Base-by-base conservation (phyloP, 2,113 vertebrate genomes). In the Heterotis niloticus region DNA sequence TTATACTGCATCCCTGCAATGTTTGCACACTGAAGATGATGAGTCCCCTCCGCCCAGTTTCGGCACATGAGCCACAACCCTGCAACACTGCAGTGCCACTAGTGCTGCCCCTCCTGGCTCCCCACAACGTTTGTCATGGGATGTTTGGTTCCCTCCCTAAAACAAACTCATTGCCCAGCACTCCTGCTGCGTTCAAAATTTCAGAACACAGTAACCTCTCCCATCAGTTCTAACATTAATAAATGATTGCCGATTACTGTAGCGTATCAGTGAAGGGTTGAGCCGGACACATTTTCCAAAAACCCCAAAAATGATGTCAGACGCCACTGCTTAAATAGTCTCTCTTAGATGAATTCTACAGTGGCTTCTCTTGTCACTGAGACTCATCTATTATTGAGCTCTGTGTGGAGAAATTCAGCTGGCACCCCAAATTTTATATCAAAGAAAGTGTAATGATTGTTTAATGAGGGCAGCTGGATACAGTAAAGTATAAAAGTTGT, bases 391-490 rank as follows among this genome's bases (percentile, higher is more conserved):
- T 13, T 59, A 26, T 59, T 59, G 34, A 59, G 54, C 12, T n/a
- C 52, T 23, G 24, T 29, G 54, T 29, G 56, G 18, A 28, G 24
- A 74, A 59, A 59, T 74, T 59, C 54, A 23, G 23, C 17, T 59
- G 54, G 54, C 14, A 24, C 24, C 56, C 54, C 24, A 59, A 18
- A 74, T 57, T 23, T 57, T 11, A 28, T 12, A 28, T 44, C 26
- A 24, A 23, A 59, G 54, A 56, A 13, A 26, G 54, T 59, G n/a
- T 59, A 74, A 74, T 57, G 26, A 28, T 74, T 59, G 71, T 51
- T 28, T 59, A 74, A 74, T 74, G 71, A 24, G 24, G 20, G 14
- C 23, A 24, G 13, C 23, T 28, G 71, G 71, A 57, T 74, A 74
- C 10, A 74, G 12, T 10, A 57, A 51, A 29, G 71, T 54, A 13